phyloP scores from a whole-genome alignment of 2,888 invertebrate genomes.

The Emesis furor region DNA sequence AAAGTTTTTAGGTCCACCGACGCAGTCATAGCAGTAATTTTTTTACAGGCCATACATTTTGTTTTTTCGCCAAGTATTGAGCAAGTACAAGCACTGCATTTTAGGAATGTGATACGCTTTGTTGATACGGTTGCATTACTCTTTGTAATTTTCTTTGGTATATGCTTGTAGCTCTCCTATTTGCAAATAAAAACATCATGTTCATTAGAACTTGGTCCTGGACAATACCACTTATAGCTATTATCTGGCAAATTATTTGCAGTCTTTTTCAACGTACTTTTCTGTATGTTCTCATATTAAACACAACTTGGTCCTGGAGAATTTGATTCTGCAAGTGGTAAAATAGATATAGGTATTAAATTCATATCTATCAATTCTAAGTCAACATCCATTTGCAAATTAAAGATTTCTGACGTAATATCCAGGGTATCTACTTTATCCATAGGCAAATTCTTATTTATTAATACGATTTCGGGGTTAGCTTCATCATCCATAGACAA shows the following conservation, averaged over 20 bases:
- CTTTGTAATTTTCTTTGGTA: conserved; percentile 27
- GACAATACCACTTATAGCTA: conserved; percentile 24
- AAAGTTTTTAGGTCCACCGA: conserved; percentile 21
- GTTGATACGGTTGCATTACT: conserved; percentile 23
- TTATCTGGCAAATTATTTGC: conserved; percentile 15
- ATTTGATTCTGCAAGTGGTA: conserved; percentile 34
- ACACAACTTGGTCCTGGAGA: conserved; percentile 16
- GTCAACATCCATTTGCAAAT: conserved; percentile 44
- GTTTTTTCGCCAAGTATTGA: conserved; percentile 29
- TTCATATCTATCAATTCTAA: conserved; percentile 45
- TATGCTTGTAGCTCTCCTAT: conserved; percentile 12
- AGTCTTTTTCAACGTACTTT: too few relatives aligned
- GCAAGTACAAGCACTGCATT: conserved; percentile 29
- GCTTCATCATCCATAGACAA: conserved; percentile 29
- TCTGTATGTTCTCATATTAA: conserved; percentile 15
- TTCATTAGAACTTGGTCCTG: conserved; percentile 41
- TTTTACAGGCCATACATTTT: conserved; percentile 32
- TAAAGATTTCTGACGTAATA: conserved; percentile 37
- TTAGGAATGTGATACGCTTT: conserved; percentile 31
- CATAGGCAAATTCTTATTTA: conserved; percentile 24
- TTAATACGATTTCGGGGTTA: conserved; percentile 29
- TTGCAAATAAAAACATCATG: conserved; percentile 28
- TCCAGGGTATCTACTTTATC: conserved; percentile 37
- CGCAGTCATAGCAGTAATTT: conserved; percentile 31
- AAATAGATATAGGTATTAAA: conserved; percentile 40